Conservation (phyloP, 2,797 vertebrate species). For the Danio tinwini region DNA sequence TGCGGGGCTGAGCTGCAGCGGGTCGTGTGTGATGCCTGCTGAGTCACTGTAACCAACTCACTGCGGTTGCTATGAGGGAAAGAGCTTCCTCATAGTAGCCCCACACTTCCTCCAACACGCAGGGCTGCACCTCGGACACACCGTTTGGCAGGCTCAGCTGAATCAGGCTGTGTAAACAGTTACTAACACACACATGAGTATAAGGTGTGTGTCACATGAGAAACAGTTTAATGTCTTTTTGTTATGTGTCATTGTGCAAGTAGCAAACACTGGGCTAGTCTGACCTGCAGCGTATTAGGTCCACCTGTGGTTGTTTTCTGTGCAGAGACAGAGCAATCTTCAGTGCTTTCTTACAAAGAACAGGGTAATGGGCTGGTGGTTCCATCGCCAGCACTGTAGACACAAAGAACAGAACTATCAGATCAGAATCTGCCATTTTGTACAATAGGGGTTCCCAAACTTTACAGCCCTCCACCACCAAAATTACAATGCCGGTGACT, state of each 20-base stretch:
- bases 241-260: slow-evolving; percentile 36
- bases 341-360: slow-evolving; percentile 87
- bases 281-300: slow-evolving; percentile 85
- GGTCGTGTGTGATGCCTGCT: slow-evolving; percentile 65
- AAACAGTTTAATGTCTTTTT: slow-evolving; percentile 15
- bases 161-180: slow-evolving; percentile 88
- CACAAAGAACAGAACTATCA: slow-evolving; percentile 10
- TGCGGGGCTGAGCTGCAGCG: slow-evolving; percentile 68
- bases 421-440: background rate
- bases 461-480: no score
- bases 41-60: slow-evolving; percentile 74
- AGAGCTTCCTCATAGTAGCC: slow-evolving; percentile 88
- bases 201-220: slow-evolving; percentile 13
- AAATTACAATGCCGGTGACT: no score
- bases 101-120: slow-evolving; percentile 84
- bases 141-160: slow-evolving; percentile 85
- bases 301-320: slow-evolving; percentile 77
- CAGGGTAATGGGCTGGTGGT: slow-evolving; percentile 85
- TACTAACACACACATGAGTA: slow-evolving; percentile 73
- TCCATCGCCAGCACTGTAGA: slow-evolving; percentile 88
- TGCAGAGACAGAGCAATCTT: slow-evolving; percentile 82
- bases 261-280: slow-evolving; percentile 15
- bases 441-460: background rate
- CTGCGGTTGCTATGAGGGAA: slow-evolving; percentile 78
- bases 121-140: slow-evolving; percentile 77